These are phyloP conservation scores for Rissa tridactyla DNA, from an alignment of 2,113 vertebrate species.

Conservation along the genomic window DNA sequence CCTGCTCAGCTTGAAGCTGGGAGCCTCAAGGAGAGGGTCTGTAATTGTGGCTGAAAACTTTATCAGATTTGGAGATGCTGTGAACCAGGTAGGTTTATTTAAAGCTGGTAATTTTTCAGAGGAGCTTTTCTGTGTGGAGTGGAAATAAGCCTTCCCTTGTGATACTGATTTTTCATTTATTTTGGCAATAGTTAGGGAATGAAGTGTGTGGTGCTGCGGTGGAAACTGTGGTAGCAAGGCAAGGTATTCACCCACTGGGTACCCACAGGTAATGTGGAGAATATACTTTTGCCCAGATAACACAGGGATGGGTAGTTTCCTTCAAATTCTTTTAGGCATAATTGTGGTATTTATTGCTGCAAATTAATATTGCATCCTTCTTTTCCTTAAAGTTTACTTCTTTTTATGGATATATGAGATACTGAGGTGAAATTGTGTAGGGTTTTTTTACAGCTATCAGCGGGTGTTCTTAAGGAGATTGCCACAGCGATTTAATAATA, in stretches of 20 bases:
- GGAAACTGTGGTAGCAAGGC: neutral
- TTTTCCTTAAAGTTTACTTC: neutral
- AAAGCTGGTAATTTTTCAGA: neutral
- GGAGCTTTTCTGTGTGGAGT: neutral
- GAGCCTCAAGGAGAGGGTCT: neutral
- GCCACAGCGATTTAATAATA: neutral
- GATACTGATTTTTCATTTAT: neutral
- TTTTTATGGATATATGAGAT: neutral
- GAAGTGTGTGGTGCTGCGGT: neutral
- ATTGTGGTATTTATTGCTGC: neutral
- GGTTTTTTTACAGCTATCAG: neutral
- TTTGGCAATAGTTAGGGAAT: neutral
- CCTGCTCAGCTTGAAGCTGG: neutral
- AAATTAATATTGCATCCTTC: neutral
- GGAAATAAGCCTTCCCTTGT: neutral
- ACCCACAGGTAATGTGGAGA: neutral
- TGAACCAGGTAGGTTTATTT: neutral
- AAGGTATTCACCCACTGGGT: neutral
- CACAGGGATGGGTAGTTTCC: neutral
- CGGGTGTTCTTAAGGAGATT: neutral
- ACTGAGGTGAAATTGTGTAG: neutral
- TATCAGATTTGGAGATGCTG: neutral
- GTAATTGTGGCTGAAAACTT: neutral
- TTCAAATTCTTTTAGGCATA: neutral
- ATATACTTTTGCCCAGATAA: neutral